phyloP scores from a whole-genome alignment of 2,797 vertebrate genomes.

The Bradypus variegatus region DNA sequence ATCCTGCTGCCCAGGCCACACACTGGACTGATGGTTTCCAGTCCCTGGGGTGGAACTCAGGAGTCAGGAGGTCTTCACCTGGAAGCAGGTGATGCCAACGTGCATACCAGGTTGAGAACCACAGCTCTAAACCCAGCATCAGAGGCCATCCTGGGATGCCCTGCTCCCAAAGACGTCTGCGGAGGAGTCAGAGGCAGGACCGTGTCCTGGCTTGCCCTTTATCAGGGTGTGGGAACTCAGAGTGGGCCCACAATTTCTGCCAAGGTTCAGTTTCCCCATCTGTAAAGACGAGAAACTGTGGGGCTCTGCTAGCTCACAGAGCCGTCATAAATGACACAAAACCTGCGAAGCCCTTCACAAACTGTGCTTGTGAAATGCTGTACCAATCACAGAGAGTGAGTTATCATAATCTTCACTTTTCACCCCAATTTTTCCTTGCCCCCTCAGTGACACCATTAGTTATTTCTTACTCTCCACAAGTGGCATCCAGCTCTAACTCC shows the following conservation, averaged over 20 bases:
- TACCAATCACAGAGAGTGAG: not conserved
- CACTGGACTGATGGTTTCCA: not conserved
- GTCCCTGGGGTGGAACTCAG: not conserved
- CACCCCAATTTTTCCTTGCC: not conserved
- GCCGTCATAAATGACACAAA: not conserved
- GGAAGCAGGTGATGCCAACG: not conserved
- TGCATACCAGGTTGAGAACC: not conserved
- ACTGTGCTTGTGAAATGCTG: not conserved
- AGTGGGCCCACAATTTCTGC: accelerated
- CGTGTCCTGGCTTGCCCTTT: no score
- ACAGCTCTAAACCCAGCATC: not conserved
- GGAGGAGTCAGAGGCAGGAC: not conserved
- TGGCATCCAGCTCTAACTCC: not conserved
- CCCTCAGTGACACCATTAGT: not conserved
- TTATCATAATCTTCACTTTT: not conserved
- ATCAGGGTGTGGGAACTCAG: accelerated
- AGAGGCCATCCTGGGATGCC: not conserved
- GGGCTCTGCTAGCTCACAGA: not conserved
- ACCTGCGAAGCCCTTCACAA: not conserved
- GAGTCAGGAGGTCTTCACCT: not conserved
- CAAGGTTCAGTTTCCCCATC: not conserved
- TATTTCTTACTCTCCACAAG: not conserved
- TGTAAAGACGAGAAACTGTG: not conserved
- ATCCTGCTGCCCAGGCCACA: not conserved
- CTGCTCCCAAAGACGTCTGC: not conserved